Conservation (phyloP, 2,113 vertebrate genomes). For the Mesembrinibis cayennensis region DNA sequence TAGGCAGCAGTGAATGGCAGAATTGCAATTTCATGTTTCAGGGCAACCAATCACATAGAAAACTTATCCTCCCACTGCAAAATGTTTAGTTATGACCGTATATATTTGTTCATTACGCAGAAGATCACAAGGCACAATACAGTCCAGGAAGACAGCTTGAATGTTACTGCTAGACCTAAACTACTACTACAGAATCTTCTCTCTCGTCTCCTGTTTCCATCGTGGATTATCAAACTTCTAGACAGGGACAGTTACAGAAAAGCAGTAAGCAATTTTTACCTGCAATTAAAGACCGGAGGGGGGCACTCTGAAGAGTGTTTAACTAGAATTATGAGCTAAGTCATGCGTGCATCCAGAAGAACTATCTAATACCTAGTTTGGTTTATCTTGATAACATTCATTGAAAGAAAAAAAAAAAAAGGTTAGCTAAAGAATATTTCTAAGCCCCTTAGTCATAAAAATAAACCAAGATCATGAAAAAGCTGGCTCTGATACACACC, state of each 20-base stretch:
- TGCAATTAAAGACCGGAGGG: rapidly evolving
- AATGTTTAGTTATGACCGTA: neutral
- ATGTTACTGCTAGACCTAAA: neutral
- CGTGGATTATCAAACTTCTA: neutral
- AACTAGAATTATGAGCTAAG: neutral
- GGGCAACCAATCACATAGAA: neutral
- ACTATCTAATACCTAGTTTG: neutral
- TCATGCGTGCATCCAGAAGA: neutral
- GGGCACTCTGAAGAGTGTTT: neutral
- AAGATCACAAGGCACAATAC: rapidly evolving
- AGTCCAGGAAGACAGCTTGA: neutral
- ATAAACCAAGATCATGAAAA: neutral
- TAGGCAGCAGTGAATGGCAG: neutral
- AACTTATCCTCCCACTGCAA: neutral
- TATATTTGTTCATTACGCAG: neutral
- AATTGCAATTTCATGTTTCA: neutral
- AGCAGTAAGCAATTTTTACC: neutral
- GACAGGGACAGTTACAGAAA: neutral
- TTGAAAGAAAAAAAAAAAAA: neutral
- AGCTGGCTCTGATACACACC: neutral
- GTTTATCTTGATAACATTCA: neutral
- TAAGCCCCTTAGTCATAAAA: neutral
- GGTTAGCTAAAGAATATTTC: neutral
- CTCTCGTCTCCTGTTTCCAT: neutral
- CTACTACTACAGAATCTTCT: neutral